These are phyloP conservation scores for Synodontis membranacea DNA, from an alignment of 2,113 vertebrate genomes.

Conservation along the genomic window DNA sequence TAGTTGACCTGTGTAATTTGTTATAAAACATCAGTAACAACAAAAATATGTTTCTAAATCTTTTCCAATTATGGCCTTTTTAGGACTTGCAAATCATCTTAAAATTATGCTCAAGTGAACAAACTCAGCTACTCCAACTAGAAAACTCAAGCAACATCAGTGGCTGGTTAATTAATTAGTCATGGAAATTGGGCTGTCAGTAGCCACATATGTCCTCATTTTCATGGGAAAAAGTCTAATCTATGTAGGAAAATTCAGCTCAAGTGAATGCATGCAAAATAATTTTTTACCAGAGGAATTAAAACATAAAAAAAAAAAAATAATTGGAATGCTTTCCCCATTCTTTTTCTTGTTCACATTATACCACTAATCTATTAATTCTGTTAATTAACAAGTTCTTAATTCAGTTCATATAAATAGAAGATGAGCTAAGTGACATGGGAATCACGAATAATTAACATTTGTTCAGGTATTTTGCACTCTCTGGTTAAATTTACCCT, in stretches of 20 bases:
- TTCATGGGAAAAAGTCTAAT: background rate
- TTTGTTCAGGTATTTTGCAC: too few species aligned
- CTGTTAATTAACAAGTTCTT: background rate
- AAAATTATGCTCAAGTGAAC: background rate
- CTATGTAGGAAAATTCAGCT: background rate
- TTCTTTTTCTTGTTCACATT: background rate
- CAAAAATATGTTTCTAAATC: background rate
- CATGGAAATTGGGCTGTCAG: background rate
- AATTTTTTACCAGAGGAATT: background rate
- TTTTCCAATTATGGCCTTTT: background rate
- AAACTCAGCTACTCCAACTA: too few species aligned
- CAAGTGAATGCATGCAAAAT: background rate
- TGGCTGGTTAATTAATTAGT: background rate
- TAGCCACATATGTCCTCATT: background rate
- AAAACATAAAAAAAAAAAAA: too few species aligned
- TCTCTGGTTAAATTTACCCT: too few species aligned
- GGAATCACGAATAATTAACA: too few species aligned
- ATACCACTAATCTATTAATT: background rate
- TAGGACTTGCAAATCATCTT: background rate
- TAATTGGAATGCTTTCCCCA: background rate
- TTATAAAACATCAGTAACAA: background rate
- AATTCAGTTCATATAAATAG: too few species aligned
- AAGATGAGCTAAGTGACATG: too few species aligned
- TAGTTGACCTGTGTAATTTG: too few species aligned
- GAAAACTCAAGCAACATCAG: too few species aligned